phyloP scores from a whole-genome alignment of 2,888 invertebrate species.

The Agrotis segetum region DNA sequence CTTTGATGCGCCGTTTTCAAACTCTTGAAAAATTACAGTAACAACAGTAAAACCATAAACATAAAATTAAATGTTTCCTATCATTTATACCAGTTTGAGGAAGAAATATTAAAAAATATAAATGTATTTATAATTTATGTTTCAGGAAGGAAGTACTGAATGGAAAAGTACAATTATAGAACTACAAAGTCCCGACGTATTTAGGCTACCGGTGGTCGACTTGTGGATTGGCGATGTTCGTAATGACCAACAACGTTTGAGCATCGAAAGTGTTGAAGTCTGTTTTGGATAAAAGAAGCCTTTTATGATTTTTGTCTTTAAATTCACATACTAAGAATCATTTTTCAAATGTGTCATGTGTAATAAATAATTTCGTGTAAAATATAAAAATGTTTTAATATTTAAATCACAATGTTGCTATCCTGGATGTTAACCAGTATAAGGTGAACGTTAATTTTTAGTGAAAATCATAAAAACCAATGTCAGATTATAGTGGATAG shows the following conservation, averaged over 20 bases:
- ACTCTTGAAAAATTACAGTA: no score
- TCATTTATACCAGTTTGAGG: not conserved
- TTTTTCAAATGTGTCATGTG: not conserved
- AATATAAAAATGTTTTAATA: no score
- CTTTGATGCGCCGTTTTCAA: no score
- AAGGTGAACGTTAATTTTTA: no score
- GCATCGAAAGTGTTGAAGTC: constrained; percentile 61
- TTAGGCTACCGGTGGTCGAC: constrained; percentile 66
- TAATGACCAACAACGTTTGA: constrained; percentile 50
- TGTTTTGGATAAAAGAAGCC: constrained; percentile 63
- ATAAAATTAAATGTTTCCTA: no score
- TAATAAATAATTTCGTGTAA: not conserved
- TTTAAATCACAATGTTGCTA: no score
- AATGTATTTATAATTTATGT: not conserved
- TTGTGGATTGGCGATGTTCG: constrained; percentile 62
- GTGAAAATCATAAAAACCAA: no score
- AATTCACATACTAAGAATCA: not conserved
- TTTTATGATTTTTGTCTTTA: not conserved
- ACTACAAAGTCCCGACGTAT: constrained; percentile 37
- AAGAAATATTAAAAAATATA: not conserved
- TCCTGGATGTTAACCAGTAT: no score
- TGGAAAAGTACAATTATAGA: constrained; percentile 47
- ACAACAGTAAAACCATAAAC: no score
- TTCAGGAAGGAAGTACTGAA: constrained; percentile 40
- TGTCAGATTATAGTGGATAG: no score